Percentiles rank a stretch among this genome's conserved stretches.
phyloP scores from a whole-genome alignment of 1,140 invertebrate genomes.

The Nebria ingens region DNA sequence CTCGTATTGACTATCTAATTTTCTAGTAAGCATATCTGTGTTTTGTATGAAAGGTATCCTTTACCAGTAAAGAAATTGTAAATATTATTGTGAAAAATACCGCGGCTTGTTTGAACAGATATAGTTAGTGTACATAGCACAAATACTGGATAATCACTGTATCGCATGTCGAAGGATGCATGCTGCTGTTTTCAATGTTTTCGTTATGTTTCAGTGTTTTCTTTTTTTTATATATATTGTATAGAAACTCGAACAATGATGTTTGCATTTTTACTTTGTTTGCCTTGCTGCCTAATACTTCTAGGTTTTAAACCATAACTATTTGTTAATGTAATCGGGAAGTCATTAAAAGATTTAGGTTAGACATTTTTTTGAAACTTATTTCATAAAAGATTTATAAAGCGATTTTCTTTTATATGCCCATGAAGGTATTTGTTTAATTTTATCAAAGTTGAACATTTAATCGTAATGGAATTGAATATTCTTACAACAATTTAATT shows the following conservation, averaged over 20 bases:
- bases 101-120: background rate
- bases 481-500: too few relatives aligned
- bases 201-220: background rate
- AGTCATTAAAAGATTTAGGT: too few relatives aligned
- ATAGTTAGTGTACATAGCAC: background rate
- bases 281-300: too few relatives aligned
- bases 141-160: background rate
- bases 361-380: too few relatives aligned
- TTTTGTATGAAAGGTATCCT: background rate
- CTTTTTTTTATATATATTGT: background rate
- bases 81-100: background rate
- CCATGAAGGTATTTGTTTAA: too few relatives aligned
- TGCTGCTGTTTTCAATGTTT: too few relatives aligned
- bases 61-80: background rate
- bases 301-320: too few relatives aligned
- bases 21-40: background rate
- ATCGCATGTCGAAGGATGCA: background rate
- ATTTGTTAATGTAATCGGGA: too few relatives aligned
- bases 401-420: too few relatives aligned
- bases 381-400: too few relatives aligned
- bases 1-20: background rate
- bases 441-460: too few relatives aligned
- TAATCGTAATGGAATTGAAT: too few relatives aligned
- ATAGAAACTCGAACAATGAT: background rate
- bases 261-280: background rate